These are phyloP conservation scores for Lutjanus campechanus DNA, from an alignment of 2,797 vertebrate genomes.

Conservation along the genomic window DNA sequence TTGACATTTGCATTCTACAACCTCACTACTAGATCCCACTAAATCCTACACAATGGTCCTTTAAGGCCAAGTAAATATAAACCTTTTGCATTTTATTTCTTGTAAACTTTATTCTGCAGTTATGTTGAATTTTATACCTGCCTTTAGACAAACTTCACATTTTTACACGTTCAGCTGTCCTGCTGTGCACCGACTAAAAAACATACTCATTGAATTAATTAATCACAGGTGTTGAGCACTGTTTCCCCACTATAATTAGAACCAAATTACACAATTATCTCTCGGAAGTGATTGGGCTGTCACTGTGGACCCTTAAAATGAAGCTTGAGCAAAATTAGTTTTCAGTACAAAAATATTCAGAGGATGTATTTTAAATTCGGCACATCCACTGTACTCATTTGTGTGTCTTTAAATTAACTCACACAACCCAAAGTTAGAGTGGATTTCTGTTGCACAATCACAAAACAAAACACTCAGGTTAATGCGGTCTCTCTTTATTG, in stretches of 20 bases:
- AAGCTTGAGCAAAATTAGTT: not conserved
- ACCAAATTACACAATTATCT: not conserved
- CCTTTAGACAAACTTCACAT: not conserved
- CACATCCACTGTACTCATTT: not conserved
- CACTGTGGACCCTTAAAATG: not conserved
- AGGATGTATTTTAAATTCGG: not conserved
- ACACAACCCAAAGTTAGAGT: not conserved
- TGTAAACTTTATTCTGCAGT: too few species aligned
- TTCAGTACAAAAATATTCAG: not conserved
- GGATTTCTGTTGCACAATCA: not conserved
- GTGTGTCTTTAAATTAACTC: not conserved
- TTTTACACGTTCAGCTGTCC: not conserved
- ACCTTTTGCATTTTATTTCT: too few species aligned
- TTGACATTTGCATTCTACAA: too few species aligned
- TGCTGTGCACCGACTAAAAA: not conserved
- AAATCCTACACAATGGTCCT: too few species aligned
- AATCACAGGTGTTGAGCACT: not conserved
- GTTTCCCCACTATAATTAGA: not conserved
- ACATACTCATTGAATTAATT: not conserved
- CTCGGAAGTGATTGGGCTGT: not conserved
- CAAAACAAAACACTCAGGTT: not conserved
- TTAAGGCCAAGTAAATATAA: too few species aligned
- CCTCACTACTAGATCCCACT: too few species aligned
- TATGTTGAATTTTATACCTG: too few species aligned
- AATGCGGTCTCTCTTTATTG: not conserved